Evolutionary conservation across 2,888 invertebrate species (phyloP).

Genomic region (Callimorpha dominula): DNA sequence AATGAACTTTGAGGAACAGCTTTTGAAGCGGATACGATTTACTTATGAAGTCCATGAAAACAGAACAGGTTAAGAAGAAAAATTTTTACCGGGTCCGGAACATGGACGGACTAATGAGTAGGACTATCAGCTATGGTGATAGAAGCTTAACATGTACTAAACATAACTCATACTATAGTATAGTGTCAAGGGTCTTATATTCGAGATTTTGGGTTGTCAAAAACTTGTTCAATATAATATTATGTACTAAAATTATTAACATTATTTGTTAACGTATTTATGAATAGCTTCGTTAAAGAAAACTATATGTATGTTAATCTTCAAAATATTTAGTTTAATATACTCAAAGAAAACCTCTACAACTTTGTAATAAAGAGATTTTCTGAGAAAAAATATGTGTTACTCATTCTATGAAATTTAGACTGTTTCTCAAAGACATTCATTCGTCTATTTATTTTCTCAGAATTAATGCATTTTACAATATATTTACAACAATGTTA

Average conservation of each 20-base stretch:
- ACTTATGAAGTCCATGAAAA: too few species aligned
- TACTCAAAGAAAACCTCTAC: neutral
- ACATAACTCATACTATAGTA: too few species aligned
- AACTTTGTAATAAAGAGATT: neutral
- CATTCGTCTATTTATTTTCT: slow-evolving; percentile 26
- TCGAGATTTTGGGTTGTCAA: neutral
- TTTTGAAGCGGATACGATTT: too few species aligned
- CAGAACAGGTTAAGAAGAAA: too few species aligned
- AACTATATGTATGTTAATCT: neutral
- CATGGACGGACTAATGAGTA: neutral
- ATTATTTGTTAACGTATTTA: neutral
- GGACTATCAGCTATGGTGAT: neutral
- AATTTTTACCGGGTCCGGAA: too few species aligned
- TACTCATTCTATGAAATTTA: neutral
- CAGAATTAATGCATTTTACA: slow-evolving; percentile 23
- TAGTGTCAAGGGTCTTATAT: neutral
- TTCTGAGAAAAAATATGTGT: neutral
- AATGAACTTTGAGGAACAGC: too few species aligned
- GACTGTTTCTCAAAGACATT: slow-evolving; percentile 15
- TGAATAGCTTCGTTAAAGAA: neutral
- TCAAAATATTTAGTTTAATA: neutral
- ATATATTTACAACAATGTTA: slow-evolving; percentile 24
- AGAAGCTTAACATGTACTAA: neutral
- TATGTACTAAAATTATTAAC: neutral
- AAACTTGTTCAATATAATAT: neutral